Evolutionary conservation across 2,113 vertebrate genomes (phyloP).

Genomic region (Sialia sialis): DNA sequence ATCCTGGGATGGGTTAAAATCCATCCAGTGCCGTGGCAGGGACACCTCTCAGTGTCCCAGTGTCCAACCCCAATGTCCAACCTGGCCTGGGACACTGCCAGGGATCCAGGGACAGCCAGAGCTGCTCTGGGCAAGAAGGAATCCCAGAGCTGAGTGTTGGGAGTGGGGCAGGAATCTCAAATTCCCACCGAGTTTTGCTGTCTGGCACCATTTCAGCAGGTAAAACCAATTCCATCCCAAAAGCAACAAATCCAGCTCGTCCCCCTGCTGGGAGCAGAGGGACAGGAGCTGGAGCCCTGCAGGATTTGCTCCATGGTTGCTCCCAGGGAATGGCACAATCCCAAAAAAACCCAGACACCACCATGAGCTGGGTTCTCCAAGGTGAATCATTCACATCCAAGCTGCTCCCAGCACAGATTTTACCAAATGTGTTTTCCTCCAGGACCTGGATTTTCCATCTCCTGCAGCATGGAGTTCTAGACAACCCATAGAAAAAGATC

Average conservation of each 20-base stretch:
- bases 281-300: neutral
- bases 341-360: accelerated
- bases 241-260: neutral
- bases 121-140: neutral
- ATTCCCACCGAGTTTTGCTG: neutral
- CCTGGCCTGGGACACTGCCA: neutral
- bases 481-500: neutral
- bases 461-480: neutral
- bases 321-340: neutral
- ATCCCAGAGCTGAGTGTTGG: neutral
- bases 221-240: too few relatives aligned
- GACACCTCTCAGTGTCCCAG: neutral
- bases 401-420: accelerated
- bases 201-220: neutral
- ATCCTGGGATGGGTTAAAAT: neutral
- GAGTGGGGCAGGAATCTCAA: accelerated
- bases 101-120: neutral
- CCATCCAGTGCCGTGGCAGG: neutral
- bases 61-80: neutral
- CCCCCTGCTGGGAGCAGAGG: neutral
- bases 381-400: neutral
- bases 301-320: neutral
- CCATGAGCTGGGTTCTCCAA: neutral
- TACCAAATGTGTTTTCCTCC: neutral
- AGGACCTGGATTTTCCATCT: neutral